Base-by-base conservation (phyloP, 2,797 vertebrate species). In the Potorous gilbertii region DNA sequence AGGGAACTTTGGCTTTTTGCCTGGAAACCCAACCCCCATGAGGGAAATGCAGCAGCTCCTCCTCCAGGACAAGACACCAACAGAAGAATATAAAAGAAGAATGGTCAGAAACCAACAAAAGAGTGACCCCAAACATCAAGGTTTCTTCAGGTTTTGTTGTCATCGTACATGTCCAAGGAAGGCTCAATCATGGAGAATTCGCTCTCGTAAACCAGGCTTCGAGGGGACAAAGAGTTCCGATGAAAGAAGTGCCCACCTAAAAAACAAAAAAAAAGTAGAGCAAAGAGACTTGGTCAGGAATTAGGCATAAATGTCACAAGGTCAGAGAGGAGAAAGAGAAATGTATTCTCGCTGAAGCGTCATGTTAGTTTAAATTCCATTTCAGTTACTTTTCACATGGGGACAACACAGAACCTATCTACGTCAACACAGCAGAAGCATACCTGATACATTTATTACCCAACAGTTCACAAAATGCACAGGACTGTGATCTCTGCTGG, bases 141-240 rank as follows among this genome's bases (percentile, higher is more conserved):
- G 98, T 95, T 92, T 97, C 97, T 98, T 99, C 99, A 99, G 98
- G 99, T 99, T 99, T 99, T 99, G 98, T 99, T 99, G 97, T 99
- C 99, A 0, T 99, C 99, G 5, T 99, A 99, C 97, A 99, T 99
- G 98, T 99, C 99, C 91, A 99, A 98, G 16, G 99, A 99, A n/a
- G 99, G 99, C 98, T 99, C 99, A 9, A 99, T 99, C 81, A 99
- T 99, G 0, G 99, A 99, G 96, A 99, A 99, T 98, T 99, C 99
- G 81, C 99, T 99, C 97, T 99, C 99, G 74, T 99, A 99, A 89
- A 99, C 99, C 92, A 99, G 97, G 59, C 98, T 99, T 95, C 99
- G 99, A 55, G 99, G 99, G 87, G 99, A 99, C 97, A 99, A 97
- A 9, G 99, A 99, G 98, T 98, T 99, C 96, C 99, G 99, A 98